These are phyloP conservation scores for Potamarius usumacintae DNA, from an alignment of 2,113 vertebrate species.

Conservation along the genomic window DNA sequence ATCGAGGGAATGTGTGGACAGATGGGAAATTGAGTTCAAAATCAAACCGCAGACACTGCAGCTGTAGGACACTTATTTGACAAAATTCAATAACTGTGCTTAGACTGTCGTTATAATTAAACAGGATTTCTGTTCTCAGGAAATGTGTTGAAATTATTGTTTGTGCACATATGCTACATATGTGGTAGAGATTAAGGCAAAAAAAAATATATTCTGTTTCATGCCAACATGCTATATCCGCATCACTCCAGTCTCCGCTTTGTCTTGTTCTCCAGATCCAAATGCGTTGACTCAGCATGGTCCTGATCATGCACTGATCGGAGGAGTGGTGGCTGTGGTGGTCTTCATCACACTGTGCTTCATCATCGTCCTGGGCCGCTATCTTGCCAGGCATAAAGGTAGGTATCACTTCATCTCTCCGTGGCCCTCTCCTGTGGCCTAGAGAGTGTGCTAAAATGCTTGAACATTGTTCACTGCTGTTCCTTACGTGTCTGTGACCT, in stretches of 20 bases:
- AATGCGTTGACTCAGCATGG: conserved; percentile 88
- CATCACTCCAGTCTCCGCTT: neutral
- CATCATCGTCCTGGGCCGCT: conserved; percentile 95
- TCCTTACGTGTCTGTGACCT: conserved; percentile 56
- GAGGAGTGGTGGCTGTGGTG: conserved; percentile 96
- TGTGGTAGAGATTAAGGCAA: neutral
- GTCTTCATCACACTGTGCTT: conserved; percentile 98
- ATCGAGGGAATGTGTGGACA: neutral
- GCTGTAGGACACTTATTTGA: neutral
- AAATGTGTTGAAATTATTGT: neutral
- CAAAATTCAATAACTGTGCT: neutral
- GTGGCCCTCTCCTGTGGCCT: conserved; percentile 41
- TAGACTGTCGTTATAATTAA: neutral
- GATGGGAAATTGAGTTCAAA: neutral
- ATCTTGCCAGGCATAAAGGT: conserved; percentile 99
- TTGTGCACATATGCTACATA: neutral
- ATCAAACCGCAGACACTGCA: neutral
- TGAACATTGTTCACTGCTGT: conserved; percentile 51
- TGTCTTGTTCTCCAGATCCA: conserved; percentile 79
- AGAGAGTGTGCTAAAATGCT: conserved; percentile 51
- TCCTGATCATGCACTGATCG: conserved; percentile 94
- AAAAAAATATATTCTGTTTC: neutral
- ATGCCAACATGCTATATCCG: neutral
- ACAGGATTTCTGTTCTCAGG: neutral
- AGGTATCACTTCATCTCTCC: conserved; percentile 55